Percentiles rank a stretch among this genome's conserved stretches.
These are phyloP conservation scores for Progne subis DNA, from an alignment of 2,113 vertebrate genomes.

Conservation along the genomic window DNA sequence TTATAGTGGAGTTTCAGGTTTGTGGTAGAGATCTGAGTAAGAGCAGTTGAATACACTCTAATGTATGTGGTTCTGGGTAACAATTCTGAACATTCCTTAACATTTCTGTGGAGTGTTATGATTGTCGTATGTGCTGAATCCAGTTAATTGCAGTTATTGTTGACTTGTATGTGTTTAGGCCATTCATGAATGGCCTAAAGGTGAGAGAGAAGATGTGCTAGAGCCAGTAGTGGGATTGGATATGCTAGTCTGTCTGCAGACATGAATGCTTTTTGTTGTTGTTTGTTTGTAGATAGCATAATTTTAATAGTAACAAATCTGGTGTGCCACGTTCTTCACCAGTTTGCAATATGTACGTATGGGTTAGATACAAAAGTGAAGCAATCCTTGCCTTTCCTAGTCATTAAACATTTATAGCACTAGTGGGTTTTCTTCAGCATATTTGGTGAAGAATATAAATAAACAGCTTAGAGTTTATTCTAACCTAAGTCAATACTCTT, in stretches of 20 bases:
- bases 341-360: not conserved
- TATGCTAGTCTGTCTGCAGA: not conserved
- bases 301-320: not conserved
- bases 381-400: not conserved
- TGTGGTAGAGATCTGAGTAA: not conserved
- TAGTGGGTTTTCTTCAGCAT: not conserved
- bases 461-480: not conserved
- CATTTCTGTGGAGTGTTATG: not conserved
- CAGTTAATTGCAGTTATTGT: not conserved
- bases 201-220: not conserved
- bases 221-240: not conserved
- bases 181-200: not conserved
- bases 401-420: not conserved
- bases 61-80: not conserved
- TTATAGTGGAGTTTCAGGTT: not conserved
- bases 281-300: not conserved
- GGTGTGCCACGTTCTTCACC: not conserved
- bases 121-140: not conserved
- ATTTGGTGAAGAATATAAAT: too few relatives aligned
- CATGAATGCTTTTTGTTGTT: fast-evolving
- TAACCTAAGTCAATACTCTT: not conserved
- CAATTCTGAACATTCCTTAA: not conserved
- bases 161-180: not conserved
- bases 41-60: not conserved
- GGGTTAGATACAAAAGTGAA: not conserved